These are phyloP conservation scores for Ephydatia muelleri DNA, from an alignment of 37 sponge, comb jelly and placozoan species.

Conservation along the genomic window DNA sequence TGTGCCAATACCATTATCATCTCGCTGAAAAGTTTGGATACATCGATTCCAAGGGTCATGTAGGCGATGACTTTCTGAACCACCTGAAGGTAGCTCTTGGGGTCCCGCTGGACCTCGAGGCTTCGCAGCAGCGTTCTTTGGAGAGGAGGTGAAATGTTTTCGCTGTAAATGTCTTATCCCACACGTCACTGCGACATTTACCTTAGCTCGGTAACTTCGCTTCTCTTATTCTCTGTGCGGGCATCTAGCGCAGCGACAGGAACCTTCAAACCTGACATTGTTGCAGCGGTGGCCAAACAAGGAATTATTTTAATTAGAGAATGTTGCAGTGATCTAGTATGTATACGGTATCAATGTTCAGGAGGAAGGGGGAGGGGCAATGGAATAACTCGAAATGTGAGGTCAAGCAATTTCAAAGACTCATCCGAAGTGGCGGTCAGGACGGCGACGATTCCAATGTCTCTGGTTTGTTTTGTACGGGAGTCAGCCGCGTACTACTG, in stretches of 20 bases:
- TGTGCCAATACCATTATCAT: conserved; percentile 87
- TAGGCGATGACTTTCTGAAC: conserved; percentile 94
- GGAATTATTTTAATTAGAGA: too few relatives aligned
- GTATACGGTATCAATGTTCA: too few relatives aligned
- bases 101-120: conserved; percentile 83
- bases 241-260: neutral
- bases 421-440: too few relatives aligned
- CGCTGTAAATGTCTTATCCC: neutral
- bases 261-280: neutral
- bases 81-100: conserved; percentile 64
- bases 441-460: too few relatives aligned
- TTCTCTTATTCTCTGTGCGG: conserved; percentile 52
- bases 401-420: too few relatives aligned
- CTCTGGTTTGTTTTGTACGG: too few relatives aligned
- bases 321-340: too few relatives aligned
- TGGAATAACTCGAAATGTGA: too few relatives aligned
- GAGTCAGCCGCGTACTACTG: too few relatives aligned
- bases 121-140: conserved; percentile 65
- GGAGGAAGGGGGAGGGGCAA: too few relatives aligned
- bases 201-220: conserved; percentile 78
- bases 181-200: neutral
- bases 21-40: conserved; percentile 92
- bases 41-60: conserved; percentile 95
- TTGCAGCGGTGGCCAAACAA: neutral
- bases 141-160: neutral